A percentile compares a stretch with the other conserved stretches of the same genome.
phyloP scores from a whole-genome alignment of 2,113 vertebrate species.

The Cyanoliseus patagonus region DNA sequence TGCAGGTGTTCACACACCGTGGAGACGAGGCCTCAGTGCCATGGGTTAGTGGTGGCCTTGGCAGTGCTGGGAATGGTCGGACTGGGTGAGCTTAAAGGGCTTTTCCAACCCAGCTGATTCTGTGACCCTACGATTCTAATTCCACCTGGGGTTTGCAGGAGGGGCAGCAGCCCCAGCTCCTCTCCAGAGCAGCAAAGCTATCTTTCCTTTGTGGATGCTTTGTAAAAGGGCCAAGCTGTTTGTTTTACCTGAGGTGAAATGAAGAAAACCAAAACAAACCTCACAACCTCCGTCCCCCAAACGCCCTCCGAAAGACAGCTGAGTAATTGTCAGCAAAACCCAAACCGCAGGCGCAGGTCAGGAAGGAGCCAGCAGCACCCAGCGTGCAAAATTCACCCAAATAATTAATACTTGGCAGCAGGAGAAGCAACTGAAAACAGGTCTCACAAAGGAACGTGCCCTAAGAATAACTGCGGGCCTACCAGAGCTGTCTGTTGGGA shows the following conservation, averaged over 20 bases:
- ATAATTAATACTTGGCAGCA: not conserved
- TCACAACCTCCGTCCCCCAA: not conserved
- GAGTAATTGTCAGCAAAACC: not conserved
- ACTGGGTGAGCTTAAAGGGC: not conserved
- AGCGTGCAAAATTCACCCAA: not conserved
- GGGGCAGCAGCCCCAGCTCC: not conserved
- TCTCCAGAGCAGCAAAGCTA: not conserved
- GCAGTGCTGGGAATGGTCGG: not conserved
- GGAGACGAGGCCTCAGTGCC: too few species aligned
- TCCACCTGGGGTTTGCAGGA: not conserved
- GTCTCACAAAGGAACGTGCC: not conserved
- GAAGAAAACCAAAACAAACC: accelerated
- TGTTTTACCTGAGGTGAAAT: not conserved
- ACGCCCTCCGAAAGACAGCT: not conserved
- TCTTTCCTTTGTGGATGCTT: not conserved
- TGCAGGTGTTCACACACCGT: too few species aligned
- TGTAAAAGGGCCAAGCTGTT: not conserved
- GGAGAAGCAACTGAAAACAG: not conserved
- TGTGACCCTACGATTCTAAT: not conserved
- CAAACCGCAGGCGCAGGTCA: not conserved
- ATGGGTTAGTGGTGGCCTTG: not conserved
- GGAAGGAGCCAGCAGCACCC: not conserved
- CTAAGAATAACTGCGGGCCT: slow-evolving; percentile 23
- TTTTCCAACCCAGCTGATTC: not conserved
- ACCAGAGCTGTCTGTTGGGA: not conserved